A percentile compares a stretch with the other conserved stretches of the same genome.
These are phyloP conservation scores for Chelonus insularis DNA, from an alignment of 1,140 invertebrate genomes.

Conservation along the genomic window DNA sequence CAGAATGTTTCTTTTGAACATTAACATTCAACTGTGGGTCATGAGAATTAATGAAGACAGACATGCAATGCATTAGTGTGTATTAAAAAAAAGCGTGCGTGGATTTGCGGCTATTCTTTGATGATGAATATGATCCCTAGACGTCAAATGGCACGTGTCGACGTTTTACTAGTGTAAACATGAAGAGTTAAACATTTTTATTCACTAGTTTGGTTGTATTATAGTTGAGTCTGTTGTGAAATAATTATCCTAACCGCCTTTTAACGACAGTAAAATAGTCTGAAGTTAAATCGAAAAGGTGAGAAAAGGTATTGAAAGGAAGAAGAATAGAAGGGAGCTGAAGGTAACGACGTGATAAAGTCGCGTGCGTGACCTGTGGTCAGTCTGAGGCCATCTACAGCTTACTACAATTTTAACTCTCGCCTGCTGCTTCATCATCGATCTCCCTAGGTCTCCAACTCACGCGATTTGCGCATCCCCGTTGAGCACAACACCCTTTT, in stretches of 20 bases:
- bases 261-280: not conserved
- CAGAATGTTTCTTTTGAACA: not conserved
- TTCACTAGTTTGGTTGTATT: no score
- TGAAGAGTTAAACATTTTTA: not conserved
- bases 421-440: constrained; percentile 32
- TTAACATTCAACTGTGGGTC: not conserved
- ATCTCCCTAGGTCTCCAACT: constrained; percentile 42
- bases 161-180: constrained; percentile 15
- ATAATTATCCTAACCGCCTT: no score
- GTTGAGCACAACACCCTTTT: constrained; percentile 22
- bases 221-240: no score
- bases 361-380: constrained; percentile 35
- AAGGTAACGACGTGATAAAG: constrained; percentile 35
- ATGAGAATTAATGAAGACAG: constrained; percentile 57
- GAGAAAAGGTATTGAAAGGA: constrained; percentile 14
- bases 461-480: constrained; percentile 32
- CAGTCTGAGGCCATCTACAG: constrained; percentile 19
- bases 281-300: not conserved
- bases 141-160: constrained; percentile 11
- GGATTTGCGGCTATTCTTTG: not conserved
- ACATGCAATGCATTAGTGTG: constrained; percentile 54
- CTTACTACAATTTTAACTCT: constrained; percentile 5
- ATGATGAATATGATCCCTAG: not conserved
- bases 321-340: constrained; percentile 18
- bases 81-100: constrained; percentile 50